Conservation (phyloP, 2,113 vertebrate species). For the Lagopus muta region DNA sequence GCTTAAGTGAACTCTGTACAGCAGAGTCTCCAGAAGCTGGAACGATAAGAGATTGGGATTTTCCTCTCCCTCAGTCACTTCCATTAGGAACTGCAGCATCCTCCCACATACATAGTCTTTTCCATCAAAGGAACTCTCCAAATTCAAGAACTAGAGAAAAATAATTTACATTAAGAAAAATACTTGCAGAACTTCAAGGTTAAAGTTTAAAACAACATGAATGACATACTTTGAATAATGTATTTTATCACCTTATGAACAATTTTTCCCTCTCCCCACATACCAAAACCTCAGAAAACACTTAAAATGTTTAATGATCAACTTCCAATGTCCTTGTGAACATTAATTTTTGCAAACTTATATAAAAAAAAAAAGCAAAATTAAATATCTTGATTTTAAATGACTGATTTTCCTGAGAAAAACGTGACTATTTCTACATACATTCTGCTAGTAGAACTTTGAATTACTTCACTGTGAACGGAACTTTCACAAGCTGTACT, state of each 20-base stretch:
- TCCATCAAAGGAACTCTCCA: conserved; percentile 93
- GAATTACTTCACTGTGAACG: not conserved
- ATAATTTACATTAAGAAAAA: not conserved
- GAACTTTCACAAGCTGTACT: not conserved
- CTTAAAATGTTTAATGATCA: not conserved
- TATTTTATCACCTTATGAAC: not conserved
- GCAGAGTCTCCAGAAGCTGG: conserved; percentile 90
- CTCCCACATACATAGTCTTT: conserved; percentile 92
- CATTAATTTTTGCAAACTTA: not conserved
- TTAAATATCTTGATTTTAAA: not conserved
- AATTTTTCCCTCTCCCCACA: not conserved
- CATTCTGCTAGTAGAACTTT: not conserved
- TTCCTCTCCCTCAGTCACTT: conserved; percentile 48
- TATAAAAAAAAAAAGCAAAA: not conserved
- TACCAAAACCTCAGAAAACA: not conserved
- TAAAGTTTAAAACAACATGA: not conserved
- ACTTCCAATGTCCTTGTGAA: not conserved
- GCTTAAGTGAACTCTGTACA: conserved; percentile 90
- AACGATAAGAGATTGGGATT: conserved; percentile 84
- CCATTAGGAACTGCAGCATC: conserved; percentile 85
- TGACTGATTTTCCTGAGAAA: not conserved
- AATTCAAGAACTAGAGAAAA: conserved; percentile 85
- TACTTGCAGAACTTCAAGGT: not conserved
- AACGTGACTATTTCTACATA: not conserved
- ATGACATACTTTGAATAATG: rapidly evolving